Base-by-base conservation (phyloP, 2,113 vertebrate species). In the Anguilla rostrata region DNA sequence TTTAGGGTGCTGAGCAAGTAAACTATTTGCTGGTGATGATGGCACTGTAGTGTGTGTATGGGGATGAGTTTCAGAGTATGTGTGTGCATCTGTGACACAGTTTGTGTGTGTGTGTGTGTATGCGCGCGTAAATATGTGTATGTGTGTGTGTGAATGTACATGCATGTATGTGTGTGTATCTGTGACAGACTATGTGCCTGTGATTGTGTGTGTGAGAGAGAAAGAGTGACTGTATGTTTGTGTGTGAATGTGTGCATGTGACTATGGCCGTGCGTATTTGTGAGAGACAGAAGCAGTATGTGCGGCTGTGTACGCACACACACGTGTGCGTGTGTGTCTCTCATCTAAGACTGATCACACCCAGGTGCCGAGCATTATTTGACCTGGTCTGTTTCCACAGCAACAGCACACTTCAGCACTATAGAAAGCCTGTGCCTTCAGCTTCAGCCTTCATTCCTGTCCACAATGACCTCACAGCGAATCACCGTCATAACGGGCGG, bases 1-100 rank as follows among this genome's bases (percentile, higher is more conserved):
- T 75, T 75, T 34, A n/a, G 26, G 60, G 22, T n/a, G 71, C 71
- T 75, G n/a, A 75, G 71, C 71, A 75, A 75, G 71, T 75, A 75
- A 75, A 75, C 71, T 0, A 34, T 75, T n/a, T 34, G 26, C 34
- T 75, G n/a, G 11, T 34, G n/a, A 75, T 34, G 66, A 29, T 75
- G n/a, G 26, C n/a, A 29, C 71, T 75, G 26, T 8, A 75, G 26
- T 12, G 71, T 29, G 71, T 3, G 71, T 12, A 22, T n/a, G 18
- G 1, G 63, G 1, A 20, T n/a, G 63, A 7, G 26, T n/a, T 8
- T 15, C 4, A 20, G 60, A 20, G 60, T 18, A 18, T 1, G 34
- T 46, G 43, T 46, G 43, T 46, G 43, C 9, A 46, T 46, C 43
- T 46, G 43, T 46, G 43, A 46, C 43, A 46, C 34, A 34, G 34